These are phyloP conservation scores for Macrobrachium nipponense DNA, from an alignment of 1,140 invertebrate genomes.

Conservation along the genomic window DNA sequence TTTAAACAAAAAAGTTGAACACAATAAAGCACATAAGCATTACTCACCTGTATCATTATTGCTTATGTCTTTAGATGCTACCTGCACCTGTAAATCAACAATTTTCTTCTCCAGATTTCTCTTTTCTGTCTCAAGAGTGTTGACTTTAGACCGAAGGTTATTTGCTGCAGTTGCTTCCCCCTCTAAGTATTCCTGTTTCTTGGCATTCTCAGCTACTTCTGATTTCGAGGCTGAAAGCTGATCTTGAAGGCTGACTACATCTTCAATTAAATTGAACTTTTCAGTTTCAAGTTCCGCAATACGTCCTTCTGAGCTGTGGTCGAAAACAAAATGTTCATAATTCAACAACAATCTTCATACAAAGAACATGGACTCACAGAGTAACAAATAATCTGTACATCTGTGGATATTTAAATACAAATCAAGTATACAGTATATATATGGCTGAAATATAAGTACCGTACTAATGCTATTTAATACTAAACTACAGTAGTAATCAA, in stretches of 20 bases:
- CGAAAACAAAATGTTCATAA: background rate
- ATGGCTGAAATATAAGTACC: too few species aligned
- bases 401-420: too few species aligned
- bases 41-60: slow-evolving; percentile 43
- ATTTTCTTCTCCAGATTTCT: slow-evolving; percentile 48
- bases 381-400: too few species aligned
- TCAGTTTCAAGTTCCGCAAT: slow-evolving; percentile 56
- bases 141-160: slow-evolving; percentile 31
- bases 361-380: too few species aligned
- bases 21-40: too few species aligned
- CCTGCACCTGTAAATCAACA: slow-evolving; percentile 36
- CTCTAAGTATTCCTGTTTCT: slow-evolving; percentile 66
- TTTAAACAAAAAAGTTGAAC: too few species aligned
- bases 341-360: background rate
- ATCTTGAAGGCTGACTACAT: slow-evolving; percentile 70
- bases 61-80: slow-evolving; percentile 48
- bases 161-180: slow-evolving; percentile 44
- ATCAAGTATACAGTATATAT: too few species aligned
- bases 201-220: slow-evolving; percentile 68
- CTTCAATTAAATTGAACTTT: slow-evolving; percentile 64
- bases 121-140: slow-evolving; percentile 48
- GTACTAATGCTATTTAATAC: too few species aligned
- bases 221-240: slow-evolving; percentile 66
- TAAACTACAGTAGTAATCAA: too few species aligned
- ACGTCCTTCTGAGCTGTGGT: slow-evolving; percentile 29